phyloP scores from a whole-genome alignment of 92 coral and sea anemone species.

The Palythoa grandiflora region DNA sequence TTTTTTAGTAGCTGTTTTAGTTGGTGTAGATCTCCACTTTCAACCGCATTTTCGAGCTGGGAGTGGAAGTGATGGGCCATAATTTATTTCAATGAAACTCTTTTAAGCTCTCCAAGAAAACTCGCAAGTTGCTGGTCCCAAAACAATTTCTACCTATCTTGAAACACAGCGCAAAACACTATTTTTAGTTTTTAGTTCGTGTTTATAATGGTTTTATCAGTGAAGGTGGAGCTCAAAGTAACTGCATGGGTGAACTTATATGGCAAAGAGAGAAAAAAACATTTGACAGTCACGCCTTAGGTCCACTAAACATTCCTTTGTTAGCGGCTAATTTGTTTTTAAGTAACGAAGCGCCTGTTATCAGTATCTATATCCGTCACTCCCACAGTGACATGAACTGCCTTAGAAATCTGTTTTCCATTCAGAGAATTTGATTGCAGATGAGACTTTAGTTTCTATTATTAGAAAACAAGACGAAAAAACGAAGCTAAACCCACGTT shows the following conservation, averaged over 20 bases:
- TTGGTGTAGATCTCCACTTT: slow-evolving; percentile 14
- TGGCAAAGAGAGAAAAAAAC: slow-evolving; percentile 12
- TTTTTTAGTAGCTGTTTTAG: slow-evolving; percentile 14
- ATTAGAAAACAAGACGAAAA: too few relatives aligned
- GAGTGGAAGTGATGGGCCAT: slow-evolving; percentile 44
- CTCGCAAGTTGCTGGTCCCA: neutral
- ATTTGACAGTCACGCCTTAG: neutral
- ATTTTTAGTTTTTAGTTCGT: neutral
- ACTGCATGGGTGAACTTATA: slow-evolving; percentile 5
- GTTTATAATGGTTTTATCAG: neutral
- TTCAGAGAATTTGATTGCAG: too few relatives aligned
- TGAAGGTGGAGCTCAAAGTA: neutral
- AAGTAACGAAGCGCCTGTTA: neutral
- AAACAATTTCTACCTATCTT: neutral
- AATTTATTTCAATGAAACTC: neutral
- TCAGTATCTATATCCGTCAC: neutral
- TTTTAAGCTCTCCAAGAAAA: neutral
- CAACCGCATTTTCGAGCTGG: slow-evolving; percentile 20
- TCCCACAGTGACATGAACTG: neutral
- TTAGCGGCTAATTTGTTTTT: neutral
- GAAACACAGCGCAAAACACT: slow-evolving; percentile 2
- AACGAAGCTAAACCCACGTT: too few relatives aligned
- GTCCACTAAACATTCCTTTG: neutral
- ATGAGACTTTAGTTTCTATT: too few relatives aligned
- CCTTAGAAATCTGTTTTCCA: too few relatives aligned